phyloP scores from a whole-genome alignment of 2,888 invertebrate species.

The Metallyticus violacea region DNA sequence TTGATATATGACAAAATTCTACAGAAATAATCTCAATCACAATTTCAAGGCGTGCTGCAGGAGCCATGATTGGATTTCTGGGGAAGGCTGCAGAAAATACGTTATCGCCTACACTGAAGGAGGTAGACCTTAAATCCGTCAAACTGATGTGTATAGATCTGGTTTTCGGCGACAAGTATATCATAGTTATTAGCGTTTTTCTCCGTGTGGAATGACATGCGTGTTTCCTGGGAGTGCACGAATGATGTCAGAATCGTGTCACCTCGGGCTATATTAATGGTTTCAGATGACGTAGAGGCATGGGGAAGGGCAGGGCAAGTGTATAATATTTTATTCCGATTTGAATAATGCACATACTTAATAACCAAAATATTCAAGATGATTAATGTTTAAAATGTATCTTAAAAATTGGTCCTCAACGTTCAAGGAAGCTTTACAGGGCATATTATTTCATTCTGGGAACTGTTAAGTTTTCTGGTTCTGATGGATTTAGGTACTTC shows the following conservation, averaged over 20 bases:
- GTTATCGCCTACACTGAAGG: background rate
- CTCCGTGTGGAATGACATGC: background rate
- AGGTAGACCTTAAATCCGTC: background rate
- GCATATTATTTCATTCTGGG: background rate
- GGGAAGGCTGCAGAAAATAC: background rate
- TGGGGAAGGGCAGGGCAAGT: background rate
- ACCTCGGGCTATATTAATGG: background rate
- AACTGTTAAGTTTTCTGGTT: background rate
- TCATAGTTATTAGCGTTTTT: background rate
- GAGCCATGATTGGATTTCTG: background rate
- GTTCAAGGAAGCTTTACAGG: background rate
- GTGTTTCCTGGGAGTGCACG: background rate
- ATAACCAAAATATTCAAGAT: background rate
- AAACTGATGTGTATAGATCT: background rate
- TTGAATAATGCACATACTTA: background rate
- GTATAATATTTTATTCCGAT: background rate
- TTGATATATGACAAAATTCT: background rate
- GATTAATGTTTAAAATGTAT: background rate
- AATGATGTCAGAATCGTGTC: background rate
- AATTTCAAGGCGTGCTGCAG: background rate
- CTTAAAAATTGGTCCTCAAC: background rate
- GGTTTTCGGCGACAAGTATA: background rate
- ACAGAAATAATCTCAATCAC: background rate
- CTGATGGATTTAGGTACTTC: background rate
- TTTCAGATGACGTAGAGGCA: too few species aligned